phyloP scores from a whole-genome alignment of 2,797 vertebrate genomes.

The Centropyge bicolor region DNA sequence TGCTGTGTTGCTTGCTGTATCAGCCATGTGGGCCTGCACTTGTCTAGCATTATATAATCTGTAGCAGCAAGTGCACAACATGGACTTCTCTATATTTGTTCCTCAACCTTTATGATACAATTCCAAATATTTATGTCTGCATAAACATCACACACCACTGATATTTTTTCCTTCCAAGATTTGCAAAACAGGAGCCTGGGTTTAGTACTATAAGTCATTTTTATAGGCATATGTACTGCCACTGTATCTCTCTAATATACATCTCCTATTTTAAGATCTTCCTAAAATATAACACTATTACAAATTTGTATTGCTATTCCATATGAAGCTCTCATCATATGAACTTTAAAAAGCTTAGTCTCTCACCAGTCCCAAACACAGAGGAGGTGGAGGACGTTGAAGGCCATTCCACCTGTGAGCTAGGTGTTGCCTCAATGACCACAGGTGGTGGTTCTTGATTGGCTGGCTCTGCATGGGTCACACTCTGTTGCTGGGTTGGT shows the following conservation, averaged over 20 bases:
- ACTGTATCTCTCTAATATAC: background rate
- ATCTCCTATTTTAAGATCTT: background rate
- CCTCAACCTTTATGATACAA: background rate
- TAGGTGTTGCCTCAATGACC: slow-evolving; percentile 91
- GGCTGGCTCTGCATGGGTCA: slow-evolving; percentile 90
- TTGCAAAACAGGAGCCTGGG: background rate
- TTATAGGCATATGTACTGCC: background rate
- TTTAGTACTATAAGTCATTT: background rate
- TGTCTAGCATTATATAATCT: background rate
- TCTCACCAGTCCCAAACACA: slow-evolving; percentile 93
- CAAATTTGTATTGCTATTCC: background rate
- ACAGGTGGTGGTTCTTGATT: slow-evolving; percentile 89
- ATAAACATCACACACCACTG: background rate
- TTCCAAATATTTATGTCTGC: background rate
- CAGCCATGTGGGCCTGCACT: background rate
- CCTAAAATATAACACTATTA: background rate
- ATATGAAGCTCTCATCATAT: background rate
- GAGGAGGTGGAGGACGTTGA: slow-evolving; percentile 93
- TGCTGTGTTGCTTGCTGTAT: background rate
- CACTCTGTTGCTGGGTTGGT: slow-evolving; percentile 96
- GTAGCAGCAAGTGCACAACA: too few relatives aligned
- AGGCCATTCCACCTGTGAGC: slow-evolving; percentile 93
- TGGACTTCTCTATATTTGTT: background rate
- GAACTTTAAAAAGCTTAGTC: background rate
- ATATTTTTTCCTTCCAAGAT: background rate